Evolutionary conservation across 2,797 vertebrate genomes (phyloP).

Genomic region (Tangara arthus): DNA sequence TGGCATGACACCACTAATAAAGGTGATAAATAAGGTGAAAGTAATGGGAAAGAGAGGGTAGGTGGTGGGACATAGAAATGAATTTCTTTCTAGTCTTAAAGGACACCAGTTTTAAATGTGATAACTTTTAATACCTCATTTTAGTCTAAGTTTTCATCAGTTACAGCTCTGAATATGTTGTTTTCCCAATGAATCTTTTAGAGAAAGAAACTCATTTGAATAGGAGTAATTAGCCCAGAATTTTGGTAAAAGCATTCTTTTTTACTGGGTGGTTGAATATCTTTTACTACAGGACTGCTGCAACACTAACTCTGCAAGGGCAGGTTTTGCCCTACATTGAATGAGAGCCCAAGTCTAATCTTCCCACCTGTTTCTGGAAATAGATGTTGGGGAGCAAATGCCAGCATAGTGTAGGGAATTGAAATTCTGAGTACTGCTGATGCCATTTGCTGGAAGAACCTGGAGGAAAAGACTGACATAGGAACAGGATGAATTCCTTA

Average conservation of each 20-base stretch:
- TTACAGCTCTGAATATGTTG: not conserved
- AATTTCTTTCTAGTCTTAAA: not conserved
- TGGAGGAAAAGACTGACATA: not conserved
- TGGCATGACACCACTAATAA: not conserved
- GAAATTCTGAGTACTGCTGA: not conserved
- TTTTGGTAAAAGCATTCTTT: not conserved
- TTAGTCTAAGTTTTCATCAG: not conserved
- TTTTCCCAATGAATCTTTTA: not conserved
- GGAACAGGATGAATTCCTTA: not conserved
- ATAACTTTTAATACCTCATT: not conserved
- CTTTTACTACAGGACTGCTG: not conserved
- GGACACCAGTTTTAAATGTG: not conserved
- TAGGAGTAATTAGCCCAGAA: not conserved
- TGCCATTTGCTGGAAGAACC: not conserved
- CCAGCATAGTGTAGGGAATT: fast-evolving
- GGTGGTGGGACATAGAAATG: not conserved
- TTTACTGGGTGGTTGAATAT: not conserved
- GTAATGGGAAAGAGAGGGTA: not conserved
- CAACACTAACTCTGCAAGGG: not conserved
- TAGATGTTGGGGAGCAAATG: not conserved
- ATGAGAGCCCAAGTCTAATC: not conserved
- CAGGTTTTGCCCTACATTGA: not conserved
- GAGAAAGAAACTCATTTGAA: not conserved
- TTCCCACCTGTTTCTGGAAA: not conserved
- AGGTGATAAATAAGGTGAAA: not conserved